Conservation (phyloP, 2,797 vertebrate species). For the Trematomus bernacchii region DNA sequence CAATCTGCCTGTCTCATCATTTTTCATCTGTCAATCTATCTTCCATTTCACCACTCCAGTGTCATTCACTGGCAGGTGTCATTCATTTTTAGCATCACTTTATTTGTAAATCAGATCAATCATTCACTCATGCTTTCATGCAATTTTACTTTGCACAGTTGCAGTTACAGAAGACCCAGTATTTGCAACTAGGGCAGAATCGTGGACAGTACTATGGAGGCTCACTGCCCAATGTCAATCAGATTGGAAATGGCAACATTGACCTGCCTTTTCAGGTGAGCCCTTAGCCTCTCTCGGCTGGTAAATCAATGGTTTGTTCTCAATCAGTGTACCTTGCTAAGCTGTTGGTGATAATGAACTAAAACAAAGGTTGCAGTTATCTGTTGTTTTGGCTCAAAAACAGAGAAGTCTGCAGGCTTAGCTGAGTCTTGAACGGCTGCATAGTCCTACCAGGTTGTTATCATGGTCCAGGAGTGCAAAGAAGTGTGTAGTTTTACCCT, state of each 20-base stretch:
- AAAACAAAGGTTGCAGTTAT: slow-evolving; percentile 48
- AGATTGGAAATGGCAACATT: slow-evolving; percentile 97
- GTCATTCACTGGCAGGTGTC: slow-evolving; percentile 59
- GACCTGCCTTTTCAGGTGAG: slow-evolving; percentile 99
- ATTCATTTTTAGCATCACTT: slow-evolving; percentile 64
- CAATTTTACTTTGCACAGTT: slow-evolving; percentile 93
- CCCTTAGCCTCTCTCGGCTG: slow-evolving; percentile 82
- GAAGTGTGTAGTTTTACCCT: slow-evolving; percentile 57
- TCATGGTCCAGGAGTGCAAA: slow-evolving; percentile 42
- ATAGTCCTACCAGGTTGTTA: slow-evolving; percentile 39
- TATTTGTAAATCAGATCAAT: slow-evolving; percentile 76
- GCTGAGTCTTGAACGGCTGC: slow-evolving; percentile 27
- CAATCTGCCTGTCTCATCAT: slow-evolving; percentile 58
- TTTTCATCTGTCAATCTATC: slow-evolving; percentile 52
- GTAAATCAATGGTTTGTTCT: slow-evolving; percentile 78
- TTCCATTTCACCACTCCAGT: slow-evolving; percentile 46
- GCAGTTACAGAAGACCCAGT: slow-evolving; percentile 99
- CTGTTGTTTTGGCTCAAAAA: slow-evolving; percentile 49
- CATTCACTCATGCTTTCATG: slow-evolving; percentile 88
- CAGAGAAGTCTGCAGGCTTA: slow-evolving; percentile 40
- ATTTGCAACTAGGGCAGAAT: slow-evolving; percentile 98
- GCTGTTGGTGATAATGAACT: slow-evolving; percentile 62
- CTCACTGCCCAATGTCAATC: slow-evolving; percentile 99
- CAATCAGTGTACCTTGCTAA: slow-evolving; percentile 62
- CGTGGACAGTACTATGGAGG: slow-evolving; percentile 99